Evolutionary conservation across 2,797 vertebrate species (phyloP).

Genomic region (Apogon talboti): DNA sequence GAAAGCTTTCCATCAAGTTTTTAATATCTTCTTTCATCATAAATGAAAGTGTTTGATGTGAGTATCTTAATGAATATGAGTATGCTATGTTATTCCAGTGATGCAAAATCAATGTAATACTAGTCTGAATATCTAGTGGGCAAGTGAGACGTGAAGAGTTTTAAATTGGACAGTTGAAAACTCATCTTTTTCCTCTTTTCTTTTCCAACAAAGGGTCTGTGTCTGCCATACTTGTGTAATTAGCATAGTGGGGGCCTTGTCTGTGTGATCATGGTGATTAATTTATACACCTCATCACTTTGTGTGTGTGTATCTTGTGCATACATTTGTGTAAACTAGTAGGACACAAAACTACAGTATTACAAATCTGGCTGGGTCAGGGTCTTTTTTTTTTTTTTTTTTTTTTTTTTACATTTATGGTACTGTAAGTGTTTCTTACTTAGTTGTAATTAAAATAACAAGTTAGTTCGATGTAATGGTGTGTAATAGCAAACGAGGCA

Average conservation of each 20-base stretch:
- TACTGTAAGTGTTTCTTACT: slow-evolving; percentile 23
- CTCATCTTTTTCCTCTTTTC: slow-evolving; percentile 12
- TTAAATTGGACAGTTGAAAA: slow-evolving; percentile 18
- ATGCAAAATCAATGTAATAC: slow-evolving; percentile 72
- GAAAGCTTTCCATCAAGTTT: slow-evolving; percentile 67
- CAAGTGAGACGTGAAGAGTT: slow-evolving; percentile 39
- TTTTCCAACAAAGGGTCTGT: slow-evolving; percentile 7
- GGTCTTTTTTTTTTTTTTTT: slow-evolving; percentile 3
- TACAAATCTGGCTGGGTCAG: neutral
- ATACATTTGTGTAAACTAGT: slow-evolving; percentile 21
- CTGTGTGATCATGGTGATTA: slow-evolving; percentile 37
- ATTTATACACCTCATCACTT: slow-evolving; percentile 25
- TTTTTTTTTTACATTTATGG: slow-evolving; percentile 12
- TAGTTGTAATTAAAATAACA: slow-evolving; percentile 31
- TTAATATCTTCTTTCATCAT: slow-evolving; percentile 66
- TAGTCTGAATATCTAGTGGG: slow-evolving; percentile 46
- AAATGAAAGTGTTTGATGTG: slow-evolving; percentile 60
- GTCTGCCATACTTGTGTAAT: slow-evolving; percentile 27
- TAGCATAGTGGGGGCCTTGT: slow-evolving; percentile 3
- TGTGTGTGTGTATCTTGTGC: slow-evolving; percentile 5
- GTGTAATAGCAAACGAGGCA: slow-evolving; percentile 42
- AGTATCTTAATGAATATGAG: slow-evolving; percentile 53
- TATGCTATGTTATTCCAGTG: slow-evolving; percentile 50
- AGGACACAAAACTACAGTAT: slow-evolving; percentile 23
- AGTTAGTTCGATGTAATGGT: slow-evolving; percentile 10